Evolutionary conservation across 37 sponge, comb jelly and placozoan genomes (phyloP).

Genomic region (Cladorhizidae sp.): DNA sequence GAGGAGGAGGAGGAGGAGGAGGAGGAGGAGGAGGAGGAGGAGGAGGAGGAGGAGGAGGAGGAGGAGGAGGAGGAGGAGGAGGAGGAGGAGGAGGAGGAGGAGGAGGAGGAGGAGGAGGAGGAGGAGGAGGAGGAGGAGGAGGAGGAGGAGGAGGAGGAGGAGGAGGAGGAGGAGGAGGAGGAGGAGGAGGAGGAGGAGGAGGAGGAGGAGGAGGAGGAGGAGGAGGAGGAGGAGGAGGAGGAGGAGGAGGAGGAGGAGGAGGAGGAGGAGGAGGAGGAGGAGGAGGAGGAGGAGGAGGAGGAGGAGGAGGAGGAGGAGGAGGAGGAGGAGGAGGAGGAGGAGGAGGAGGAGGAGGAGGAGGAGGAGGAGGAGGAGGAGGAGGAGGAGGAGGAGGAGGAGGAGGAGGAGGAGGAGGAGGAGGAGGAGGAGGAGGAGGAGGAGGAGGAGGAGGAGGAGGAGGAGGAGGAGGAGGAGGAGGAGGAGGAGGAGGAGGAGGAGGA

Average conservation of each 20-base stretch:
- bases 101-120: background rate
- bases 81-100: background rate
- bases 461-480: background rate
- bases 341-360: background rate
- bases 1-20: background rate
- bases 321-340: background rate
- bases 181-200: background rate
- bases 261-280: background rate
- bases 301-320: background rate
- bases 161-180: background rate
- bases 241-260: background rate
- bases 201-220: slow-evolving; percentile 1
- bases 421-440: background rate
- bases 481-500: background rate
- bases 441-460: background rate
- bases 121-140: background rate
- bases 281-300: background rate
- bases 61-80: background rate
- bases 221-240: background rate
- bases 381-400: background rate
- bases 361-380: background rate
- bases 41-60: background rate
- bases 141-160: background rate
- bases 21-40: background rate
- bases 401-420: background rate